These are phyloP conservation scores for Platyrinchus mystaceus DNA, from an alignment of 2,797 vertebrate species.

Conservation along the genomic window DNA sequence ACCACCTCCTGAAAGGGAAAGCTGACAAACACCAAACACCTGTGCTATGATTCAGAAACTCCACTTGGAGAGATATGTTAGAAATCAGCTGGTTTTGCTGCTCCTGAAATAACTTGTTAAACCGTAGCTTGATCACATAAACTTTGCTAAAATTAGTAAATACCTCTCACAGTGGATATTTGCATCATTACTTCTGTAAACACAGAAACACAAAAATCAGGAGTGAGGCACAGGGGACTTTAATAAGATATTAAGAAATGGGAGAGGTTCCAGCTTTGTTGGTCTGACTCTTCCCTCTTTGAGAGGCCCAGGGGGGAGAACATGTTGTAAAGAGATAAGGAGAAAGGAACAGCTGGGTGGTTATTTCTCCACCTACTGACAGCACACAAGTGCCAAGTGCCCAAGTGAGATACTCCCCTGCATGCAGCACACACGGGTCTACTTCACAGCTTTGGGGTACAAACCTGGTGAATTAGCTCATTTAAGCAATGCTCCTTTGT, in stretches of 20 bases:
- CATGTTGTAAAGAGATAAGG: not conserved
- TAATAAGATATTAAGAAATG: not conserved
- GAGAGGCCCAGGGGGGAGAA: not conserved
- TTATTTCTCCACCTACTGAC: not conserved
- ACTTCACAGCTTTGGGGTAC: not conserved
- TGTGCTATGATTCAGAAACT: not conserved
- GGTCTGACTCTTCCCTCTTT: not conserved
- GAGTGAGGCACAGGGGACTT: not conserved
- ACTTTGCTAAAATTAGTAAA: not conserved
- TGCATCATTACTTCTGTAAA: not conserved
- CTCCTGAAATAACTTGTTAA: not conserved
- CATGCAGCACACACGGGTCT: accelerated
- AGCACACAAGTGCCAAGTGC: accelerated
- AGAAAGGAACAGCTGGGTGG: not conserved
- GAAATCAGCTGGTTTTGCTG: not conserved
- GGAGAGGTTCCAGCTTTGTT: not conserved
- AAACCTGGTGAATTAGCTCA: not conserved
- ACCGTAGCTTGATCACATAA: not conserved
- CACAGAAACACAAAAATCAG: not conserved
- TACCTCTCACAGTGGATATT: not conserved
- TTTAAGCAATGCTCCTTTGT: not conserved
- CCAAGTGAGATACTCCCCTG: not conserved
- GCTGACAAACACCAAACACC: not conserved
- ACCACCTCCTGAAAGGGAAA: not conserved
- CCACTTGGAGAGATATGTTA: not conserved